Conservation (phyloP, 2,113 vertebrate species). For the Macquaria australasica region DNA sequence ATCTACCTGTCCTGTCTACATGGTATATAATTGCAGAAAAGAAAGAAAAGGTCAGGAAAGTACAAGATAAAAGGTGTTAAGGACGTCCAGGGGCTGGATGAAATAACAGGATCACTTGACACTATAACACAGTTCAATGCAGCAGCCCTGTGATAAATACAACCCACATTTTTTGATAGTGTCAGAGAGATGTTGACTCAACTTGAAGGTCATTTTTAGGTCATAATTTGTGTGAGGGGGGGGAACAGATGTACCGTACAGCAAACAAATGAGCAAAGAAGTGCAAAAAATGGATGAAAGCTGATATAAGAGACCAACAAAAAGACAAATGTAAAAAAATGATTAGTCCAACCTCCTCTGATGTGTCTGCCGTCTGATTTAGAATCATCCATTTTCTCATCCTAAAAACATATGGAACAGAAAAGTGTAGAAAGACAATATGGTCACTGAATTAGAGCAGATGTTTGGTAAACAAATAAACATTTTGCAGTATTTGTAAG, state of each 20-base stretch:
- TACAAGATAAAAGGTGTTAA: neutral
- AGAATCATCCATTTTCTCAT: constrained; percentile 81
- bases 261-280: neutral
- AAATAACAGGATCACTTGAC: neutral
- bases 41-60: neutral
- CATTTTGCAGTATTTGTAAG: neutral
- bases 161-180: neutral
- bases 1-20: neutral
- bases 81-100: neutral
- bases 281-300: neutral
- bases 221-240: neutral
- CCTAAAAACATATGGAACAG: constrained; percentile 66
- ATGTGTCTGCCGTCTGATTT: constrained; percentile 78
- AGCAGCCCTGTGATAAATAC: neutral
- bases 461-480: neutral
- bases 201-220: neutral
- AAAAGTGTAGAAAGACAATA: neutral
- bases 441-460: neutral
- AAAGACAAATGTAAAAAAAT: neutral
- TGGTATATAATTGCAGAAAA: neutral
- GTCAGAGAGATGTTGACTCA: neutral
- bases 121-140: neutral
- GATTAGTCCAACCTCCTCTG: constrained; percentile 75
- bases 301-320: neutral
- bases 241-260: neutral